Evolutionary conservation across 2,888 invertebrate genomes (phyloP).

Genomic region (Ornithoptera priamus): DNA sequence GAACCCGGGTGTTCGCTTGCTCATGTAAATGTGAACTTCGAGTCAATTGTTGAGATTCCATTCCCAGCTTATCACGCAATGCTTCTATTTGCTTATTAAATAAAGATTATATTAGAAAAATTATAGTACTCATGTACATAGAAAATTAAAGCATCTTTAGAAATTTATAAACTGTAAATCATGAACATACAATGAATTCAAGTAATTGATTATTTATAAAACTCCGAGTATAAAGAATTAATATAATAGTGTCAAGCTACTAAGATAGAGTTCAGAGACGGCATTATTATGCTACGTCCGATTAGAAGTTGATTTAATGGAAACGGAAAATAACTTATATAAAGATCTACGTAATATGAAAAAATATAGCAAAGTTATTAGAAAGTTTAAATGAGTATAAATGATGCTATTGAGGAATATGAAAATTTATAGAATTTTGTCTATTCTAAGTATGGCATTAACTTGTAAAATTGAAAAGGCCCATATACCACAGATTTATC

Average conservation of each 20-base stretch:
- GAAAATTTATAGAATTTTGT: not conserved
- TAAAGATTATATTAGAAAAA: not conserved
- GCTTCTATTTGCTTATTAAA: conserved; percentile 85
- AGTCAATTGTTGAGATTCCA: conserved; percentile 86
- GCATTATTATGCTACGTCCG: too few relatives aligned
- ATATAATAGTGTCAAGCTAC: too few relatives aligned
- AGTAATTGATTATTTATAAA: too few relatives aligned
- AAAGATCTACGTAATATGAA: not conserved
- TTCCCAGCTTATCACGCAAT: conserved; percentile 86
- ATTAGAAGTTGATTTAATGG: too few relatives aligned
- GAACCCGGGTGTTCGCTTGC: conserved; percentile 81
- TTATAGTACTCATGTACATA: not conserved
- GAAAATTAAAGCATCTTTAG: too few relatives aligned
- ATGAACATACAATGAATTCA: too few relatives aligned
- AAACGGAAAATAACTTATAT: too few relatives aligned
- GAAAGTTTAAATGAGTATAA: not conserved
- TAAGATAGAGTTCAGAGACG: too few relatives aligned
- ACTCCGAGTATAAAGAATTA: too few relatives aligned
- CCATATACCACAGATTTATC: conserved; percentile 85
- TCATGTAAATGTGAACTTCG: conserved; percentile 84
- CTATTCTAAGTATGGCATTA: not conserved
- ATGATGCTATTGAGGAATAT: not conserved
- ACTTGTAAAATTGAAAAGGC: not conserved
- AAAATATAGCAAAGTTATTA: not conserved
- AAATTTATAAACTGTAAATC: too few relatives aligned